phyloP scores from a whole-genome alignment of 2,888 invertebrate genomes.

The Polyommatus iphigenia region DNA sequence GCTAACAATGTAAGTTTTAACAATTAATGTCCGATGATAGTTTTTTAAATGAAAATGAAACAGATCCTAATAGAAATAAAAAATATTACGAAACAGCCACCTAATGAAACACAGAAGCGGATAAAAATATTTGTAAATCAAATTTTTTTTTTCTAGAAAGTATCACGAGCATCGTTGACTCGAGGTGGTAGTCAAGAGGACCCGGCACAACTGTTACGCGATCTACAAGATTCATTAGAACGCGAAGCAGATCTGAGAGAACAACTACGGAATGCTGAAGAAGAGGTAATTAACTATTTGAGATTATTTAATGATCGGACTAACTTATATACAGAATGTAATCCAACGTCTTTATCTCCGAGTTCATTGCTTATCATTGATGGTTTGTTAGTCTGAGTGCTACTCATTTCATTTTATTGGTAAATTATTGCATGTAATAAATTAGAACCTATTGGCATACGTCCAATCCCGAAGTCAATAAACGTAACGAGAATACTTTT shows the following conservation, averaged over 20 bases:
- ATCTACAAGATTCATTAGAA: conserved; percentile 94
- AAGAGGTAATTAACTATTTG: conserved; percentile 83
- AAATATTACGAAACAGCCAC: not conserved
- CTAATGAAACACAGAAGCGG: not conserved
- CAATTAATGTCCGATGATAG: no score
- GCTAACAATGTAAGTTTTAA: conserved; percentile 78
- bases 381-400: conserved; percentile 24
- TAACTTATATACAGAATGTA: not conserved
- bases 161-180: conserved; percentile 87
- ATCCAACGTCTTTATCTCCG: not conserved
- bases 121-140: not conserved
- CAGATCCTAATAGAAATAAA: not conserved
- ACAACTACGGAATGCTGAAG: conserved; percentile 94
- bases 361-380: conserved; percentile 23
- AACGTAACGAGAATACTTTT: conserved; percentile 28
- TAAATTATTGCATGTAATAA: conserved; percentile 53
- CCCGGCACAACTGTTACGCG: conserved; percentile 89
- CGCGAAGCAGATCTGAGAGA: conserved; percentile 96
- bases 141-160: conserved; percentile 68
- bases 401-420: conserved; percentile 17
- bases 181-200: conserved; percentile 90
- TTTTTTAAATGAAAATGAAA: not conserved
- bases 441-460: conserved; percentile 56
- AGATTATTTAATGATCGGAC: not conserved
- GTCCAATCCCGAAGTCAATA: conserved; percentile 51